These are phyloP conservation scores for Hanleya hanleyi DNA, from an alignment of 2,888 invertebrate genomes.

Conservation along the genomic window DNA sequence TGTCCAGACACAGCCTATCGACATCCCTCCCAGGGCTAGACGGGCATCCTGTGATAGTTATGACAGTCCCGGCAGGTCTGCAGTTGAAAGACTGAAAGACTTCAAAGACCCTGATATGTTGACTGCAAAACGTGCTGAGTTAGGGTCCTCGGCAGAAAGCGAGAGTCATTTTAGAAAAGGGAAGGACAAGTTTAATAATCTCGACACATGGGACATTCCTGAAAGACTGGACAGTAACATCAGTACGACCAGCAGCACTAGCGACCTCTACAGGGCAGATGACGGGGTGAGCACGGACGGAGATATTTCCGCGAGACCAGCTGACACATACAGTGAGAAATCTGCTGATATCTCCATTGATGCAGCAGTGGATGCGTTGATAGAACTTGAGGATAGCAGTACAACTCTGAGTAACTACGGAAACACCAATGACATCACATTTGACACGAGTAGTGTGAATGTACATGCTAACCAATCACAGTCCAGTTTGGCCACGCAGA, in stretches of 20 bases:
- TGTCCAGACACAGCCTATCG: constrained; percentile 21
- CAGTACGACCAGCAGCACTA: constrained; percentile 59
- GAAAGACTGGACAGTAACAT: constrained; percentile 43
- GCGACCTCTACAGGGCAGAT: constrained; percentile 53
- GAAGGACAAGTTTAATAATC: constrained; percentile 21
- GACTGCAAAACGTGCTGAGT: constrained; percentile 55
- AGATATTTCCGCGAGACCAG: constrained; percentile 10
- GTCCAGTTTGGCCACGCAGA: background rate
- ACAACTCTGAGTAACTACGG: background rate
- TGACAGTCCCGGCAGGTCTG: constrained; percentile 48
- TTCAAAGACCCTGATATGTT: constrained; percentile 67
- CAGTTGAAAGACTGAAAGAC: constrained; percentile 57
- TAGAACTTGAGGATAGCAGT: constrained; percentile 29
- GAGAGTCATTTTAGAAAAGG: constrained; percentile 51
- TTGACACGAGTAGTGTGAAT: no score
- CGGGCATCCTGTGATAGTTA: constrained; percentile 52
- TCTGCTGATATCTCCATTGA: constrained; percentile 53
- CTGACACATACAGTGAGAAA: constrained; percentile 34
- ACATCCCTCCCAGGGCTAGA: constrained; percentile 27
- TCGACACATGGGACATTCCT: constrained; percentile 33
- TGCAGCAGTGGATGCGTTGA: constrained; percentile 51
- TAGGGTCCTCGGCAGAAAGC: constrained; percentile 68
- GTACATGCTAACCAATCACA: no score
- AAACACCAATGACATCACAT: background rate
- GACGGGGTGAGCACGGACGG: constrained; percentile 31